Percentiles rank a stretch among this genome's conserved stretches.
Evolutionary conservation across 2,797 vertebrate genomes (phyloP).

Genomic region (Helicolenus hilgendorfi): DNA sequence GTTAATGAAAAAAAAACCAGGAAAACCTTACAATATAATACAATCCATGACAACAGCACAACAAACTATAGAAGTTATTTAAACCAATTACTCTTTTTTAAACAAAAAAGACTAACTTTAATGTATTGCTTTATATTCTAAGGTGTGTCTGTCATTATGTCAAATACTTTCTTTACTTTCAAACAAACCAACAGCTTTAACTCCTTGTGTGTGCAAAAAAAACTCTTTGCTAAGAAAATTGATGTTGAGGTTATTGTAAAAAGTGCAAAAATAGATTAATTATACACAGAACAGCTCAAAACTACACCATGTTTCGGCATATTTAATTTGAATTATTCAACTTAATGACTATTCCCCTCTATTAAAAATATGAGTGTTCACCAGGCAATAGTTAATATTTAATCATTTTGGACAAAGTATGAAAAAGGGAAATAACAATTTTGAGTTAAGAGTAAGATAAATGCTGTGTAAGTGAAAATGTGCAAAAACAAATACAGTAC

Average conservation of each 20-base stretch:
- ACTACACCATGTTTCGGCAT: neutral
- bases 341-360: neutral
- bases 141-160: neutral
- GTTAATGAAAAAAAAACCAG: neutral
- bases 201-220: neutral
- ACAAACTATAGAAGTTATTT: neutral
- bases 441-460: slow-evolving; percentile 23
- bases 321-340: neutral
- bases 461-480: slow-evolving; percentile 3
- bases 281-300: neutral
- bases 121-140: neutral
- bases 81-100: neutral
- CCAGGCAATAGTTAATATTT: neutral
- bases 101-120: neutral
- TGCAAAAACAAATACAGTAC: slow-evolving; percentile 22
- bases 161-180: neutral
- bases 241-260: neutral
- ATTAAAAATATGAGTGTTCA: neutral
- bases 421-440: slow-evolving; percentile 6
- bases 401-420: neutral
- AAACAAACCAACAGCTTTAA: neutral
- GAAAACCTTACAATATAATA: neutral
- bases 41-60: neutral
- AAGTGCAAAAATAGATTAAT: neutral
- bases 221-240: neutral